These are phyloP conservation scores for Larimichthys crocea DNA, from an alignment of 2,113 vertebrate genomes.

Conservation along the genomic window DNA sequence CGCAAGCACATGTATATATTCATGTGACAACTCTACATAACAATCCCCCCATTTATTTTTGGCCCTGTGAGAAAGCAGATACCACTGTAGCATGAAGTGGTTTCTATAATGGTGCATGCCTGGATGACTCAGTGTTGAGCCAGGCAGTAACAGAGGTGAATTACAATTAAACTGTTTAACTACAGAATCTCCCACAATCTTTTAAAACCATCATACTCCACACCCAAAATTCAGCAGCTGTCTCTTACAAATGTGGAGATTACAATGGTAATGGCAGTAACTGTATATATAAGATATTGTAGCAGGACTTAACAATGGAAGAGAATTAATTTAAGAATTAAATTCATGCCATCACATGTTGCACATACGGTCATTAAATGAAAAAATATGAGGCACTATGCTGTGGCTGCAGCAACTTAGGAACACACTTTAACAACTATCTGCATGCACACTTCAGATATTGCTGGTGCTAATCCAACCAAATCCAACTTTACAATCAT, in stretches of 20 bases:
- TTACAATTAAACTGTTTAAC: slow-evolving; percentile 48
- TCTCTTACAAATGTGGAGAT: no score
- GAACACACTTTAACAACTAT: background rate
- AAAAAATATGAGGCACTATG: background rate
- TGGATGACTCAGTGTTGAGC: slow-evolving; percentile 53
- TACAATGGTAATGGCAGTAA: background rate
- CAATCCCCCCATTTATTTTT: slow-evolving; percentile 79
- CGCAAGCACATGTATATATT: slow-evolving; percentile 21
- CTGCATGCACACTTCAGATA: background rate
- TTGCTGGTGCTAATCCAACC: background rate
- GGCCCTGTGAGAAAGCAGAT: slow-evolving; percentile 78
- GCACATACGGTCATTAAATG: background rate
- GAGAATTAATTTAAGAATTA: background rate
- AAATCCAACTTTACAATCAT: background rate
- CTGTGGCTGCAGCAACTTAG: background rate
- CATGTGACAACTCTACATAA: slow-evolving; percentile 65
- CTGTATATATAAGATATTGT: background rate
- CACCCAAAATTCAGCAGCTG: background rate
- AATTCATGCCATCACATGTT: background rate
- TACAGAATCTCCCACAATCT: slow-evolving; percentile 6
- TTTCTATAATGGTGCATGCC: slow-evolving; percentile 69
- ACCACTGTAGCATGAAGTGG: slow-evolving; percentile 66
- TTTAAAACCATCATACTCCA: background rate
- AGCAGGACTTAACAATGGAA: background rate
- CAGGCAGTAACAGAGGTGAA: slow-evolving; percentile 18